Percentiles rank a stretch among this genome's conserved stretches.
phyloP scores from a whole-genome alignment of 2,888 invertebrate species.

The Zhuqinia jingwanae region DNA sequence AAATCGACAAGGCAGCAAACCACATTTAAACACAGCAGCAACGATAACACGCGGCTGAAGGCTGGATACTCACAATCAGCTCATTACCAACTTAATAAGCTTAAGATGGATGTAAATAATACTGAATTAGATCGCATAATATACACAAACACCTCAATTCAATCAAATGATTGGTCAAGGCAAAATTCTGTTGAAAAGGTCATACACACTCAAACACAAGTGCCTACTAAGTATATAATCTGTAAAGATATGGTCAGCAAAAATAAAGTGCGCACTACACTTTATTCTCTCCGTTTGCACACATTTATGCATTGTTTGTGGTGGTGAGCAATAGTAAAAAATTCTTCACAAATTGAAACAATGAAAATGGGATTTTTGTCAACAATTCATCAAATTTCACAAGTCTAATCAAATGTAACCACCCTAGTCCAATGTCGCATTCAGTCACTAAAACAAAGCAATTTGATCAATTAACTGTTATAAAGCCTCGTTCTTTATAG shows the following conservation, averaged over 20 bases:
- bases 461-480: background rate
- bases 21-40: too few relatives aligned
- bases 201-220: too few relatives aligned
- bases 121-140: conserved; percentile 44
- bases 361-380: conserved; percentile 59
- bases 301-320: background rate
- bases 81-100: background rate
- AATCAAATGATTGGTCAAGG: conserved; percentile 70
- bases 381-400: conserved; percentile 68
- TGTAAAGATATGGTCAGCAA: conserved; percentile 39
- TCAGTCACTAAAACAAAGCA: background rate
- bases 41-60: background rate
- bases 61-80: conserved; percentile 25
- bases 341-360: conserved; percentile 47
- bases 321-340: conserved; percentile 50
- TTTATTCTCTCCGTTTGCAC: too few relatives aligned
- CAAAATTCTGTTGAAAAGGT: conserved; percentile 65
- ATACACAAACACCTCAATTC: conserved; percentile 59
- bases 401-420: conserved; percentile 28
- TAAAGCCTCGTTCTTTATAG: background rate
- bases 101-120: conserved; percentile 22
- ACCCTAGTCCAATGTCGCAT: conserved; percentile 50
- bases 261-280: background rate
- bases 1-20: background rate
- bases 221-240: too few relatives aligned